phyloP scores from a whole-genome alignment of 2,888 invertebrate species.

The Hipparchia semele region DNA sequence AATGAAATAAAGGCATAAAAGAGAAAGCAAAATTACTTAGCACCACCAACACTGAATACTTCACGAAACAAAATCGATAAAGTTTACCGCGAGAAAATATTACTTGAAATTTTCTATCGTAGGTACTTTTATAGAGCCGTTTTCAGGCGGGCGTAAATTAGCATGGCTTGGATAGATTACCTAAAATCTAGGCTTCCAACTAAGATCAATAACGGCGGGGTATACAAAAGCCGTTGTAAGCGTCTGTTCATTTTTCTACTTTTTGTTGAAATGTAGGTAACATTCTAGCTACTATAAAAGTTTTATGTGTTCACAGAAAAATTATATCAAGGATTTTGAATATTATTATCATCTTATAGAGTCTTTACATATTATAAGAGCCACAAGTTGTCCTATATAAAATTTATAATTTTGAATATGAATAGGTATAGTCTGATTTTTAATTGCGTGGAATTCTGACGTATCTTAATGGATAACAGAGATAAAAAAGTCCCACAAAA shows the following conservation, averaged over 20 bases:
- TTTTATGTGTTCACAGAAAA: too few species aligned
- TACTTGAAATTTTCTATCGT: constrained; percentile 19
- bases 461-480: too few species aligned
- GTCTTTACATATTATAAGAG: too few species aligned
- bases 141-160: neutral
- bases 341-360: too few species aligned
- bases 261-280: neutral
- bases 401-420: too few species aligned
- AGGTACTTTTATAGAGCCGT: neutral
- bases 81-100: neutral
- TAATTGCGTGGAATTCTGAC: too few species aligned
- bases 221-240: constrained; percentile 12
- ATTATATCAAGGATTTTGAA: too few species aligned
- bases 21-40: constrained; percentile 6
- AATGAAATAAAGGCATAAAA: neutral
- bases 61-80: constrained; percentile 7
- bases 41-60: neutral
- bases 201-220: constrained; percentile 17
- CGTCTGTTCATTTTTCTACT: neutral
- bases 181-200: constrained; percentile 15
- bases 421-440: too few species aligned
- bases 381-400: too few species aligned
- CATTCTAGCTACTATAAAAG: too few species aligned
- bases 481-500: too few species aligned
- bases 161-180: neutral